Evolutionary conservation across 2,888 invertebrate genomes (phyloP), one percentile per base, ranked within the genome.

Genomic region (Elysia crispata): DNA sequence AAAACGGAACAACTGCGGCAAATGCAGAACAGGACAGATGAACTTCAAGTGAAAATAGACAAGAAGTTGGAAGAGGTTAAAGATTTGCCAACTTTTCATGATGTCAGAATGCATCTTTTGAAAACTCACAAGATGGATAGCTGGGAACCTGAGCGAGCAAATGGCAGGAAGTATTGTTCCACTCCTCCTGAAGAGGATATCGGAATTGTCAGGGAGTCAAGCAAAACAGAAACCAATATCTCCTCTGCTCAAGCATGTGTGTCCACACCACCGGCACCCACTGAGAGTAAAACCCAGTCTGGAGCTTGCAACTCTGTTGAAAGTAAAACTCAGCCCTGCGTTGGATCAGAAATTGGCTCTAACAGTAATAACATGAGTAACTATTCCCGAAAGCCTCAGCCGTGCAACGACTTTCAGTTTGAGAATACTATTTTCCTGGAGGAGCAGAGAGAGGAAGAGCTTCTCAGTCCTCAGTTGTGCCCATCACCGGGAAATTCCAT

Each of bases 61-160:
- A 79, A 41, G 54, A 50, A 67, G 5, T n/a, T 79, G 28, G 23
- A 41, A n/a, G 33, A 28, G 30, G 74, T 79, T 8, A 66, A 76
- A 8, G 69, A 70, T 54, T 28, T 80, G 33, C 80, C 80, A 20
- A 80, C 80, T 0, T 80, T 76, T 33, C 49, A 75, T 6, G 50
- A 60, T 30, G 69, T 80, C 25, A 25, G 75, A 30, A 25, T 73
- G 28, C 30, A 78, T 0, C 67, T 78, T 20, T 60, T 78, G 41
- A 78, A 78, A 64, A 78, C 72, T 49, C 62, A 73, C 11, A 18
- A 23, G 6, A 62, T 75, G 30, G 79, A 79, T 49, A 54, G 57
- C 18, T 74, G 73, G 73, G 79, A 74, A 31, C 79, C 79, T 11
- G 79, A 74, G 20, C 28, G 49, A 23, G 60, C 60, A 3, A 20